Evolutionary conservation across 1,140 invertebrate genomes (phyloP).

Genomic region (Drosophila kohkoa): DNA sequence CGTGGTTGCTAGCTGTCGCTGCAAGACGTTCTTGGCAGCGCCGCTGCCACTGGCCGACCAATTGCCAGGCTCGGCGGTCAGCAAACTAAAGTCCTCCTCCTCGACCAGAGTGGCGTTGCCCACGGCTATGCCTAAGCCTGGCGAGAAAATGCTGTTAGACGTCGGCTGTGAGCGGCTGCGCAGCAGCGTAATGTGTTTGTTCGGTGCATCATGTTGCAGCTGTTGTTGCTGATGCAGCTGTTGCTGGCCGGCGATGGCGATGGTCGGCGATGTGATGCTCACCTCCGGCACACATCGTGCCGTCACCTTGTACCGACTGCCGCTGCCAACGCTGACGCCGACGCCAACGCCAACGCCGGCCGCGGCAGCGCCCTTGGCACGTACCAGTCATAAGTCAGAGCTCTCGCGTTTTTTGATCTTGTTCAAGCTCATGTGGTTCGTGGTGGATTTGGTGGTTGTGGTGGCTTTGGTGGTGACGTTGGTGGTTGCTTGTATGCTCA

Average conservation of each 20-base stretch:
- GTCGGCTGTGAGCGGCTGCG: slow-evolving; percentile 75
- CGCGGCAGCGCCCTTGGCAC: slow-evolving; percentile 66
- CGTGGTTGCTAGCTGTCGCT: slow-evolving; percentile 71
- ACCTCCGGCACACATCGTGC: slow-evolving; percentile 83
- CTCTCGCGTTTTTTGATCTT: slow-evolving; percentile 84
- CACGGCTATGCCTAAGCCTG: slow-evolving; percentile 64
- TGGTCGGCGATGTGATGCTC: slow-evolving; percentile 82
- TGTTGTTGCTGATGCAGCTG: slow-evolving; percentile 43
- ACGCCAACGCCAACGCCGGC: slow-evolving; percentile 64
- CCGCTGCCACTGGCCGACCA: slow-evolving; percentile 52
- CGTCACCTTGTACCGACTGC: slow-evolving; percentile 83
- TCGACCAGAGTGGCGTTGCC: slow-evolving; percentile 78
- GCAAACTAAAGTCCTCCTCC: slow-evolving; percentile 81
- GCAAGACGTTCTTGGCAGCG: slow-evolving; percentile 67
- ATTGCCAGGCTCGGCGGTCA: slow-evolving; percentile 29
- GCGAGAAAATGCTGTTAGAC: slow-evolving; percentile 84
- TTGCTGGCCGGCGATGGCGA: slow-evolving; percentile 48
- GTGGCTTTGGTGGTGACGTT: slow-evolving; percentile 19
- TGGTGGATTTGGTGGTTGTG: slow-evolving; percentile 46
- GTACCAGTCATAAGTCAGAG: slow-evolving; percentile 85
- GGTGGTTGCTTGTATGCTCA: slow-evolving; percentile 38
- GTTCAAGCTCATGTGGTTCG: slow-evolving; percentile 81
- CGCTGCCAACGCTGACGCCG: slow-evolving; percentile 69
- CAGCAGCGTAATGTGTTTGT: slow-evolving; percentile 74
- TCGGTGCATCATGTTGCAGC: slow-evolving; percentile 57